phyloP scores from a whole-genome alignment of 2,888 invertebrate genomes.

The Helobdella robusta region DNA sequence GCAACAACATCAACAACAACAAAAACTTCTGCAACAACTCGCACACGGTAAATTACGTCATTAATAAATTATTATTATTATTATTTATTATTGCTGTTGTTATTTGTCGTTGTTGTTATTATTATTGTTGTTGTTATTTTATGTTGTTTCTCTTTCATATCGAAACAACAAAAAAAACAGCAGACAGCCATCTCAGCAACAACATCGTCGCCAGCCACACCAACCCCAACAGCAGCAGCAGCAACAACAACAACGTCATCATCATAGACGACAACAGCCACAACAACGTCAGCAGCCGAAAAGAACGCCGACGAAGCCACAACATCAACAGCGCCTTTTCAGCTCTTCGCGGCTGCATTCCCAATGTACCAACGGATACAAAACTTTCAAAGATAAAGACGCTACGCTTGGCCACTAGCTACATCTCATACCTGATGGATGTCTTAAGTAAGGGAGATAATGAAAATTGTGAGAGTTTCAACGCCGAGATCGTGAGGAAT shows the following conservation, averaged over 20 bases:
- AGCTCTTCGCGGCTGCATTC: constrained; percentile 81
- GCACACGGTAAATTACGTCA: too few relatives aligned
- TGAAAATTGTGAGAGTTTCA: constrained; percentile 60
- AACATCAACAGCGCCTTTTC: constrained; percentile 91
- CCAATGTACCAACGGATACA: constrained; percentile 88
- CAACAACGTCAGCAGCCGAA: constrained; percentile 49
- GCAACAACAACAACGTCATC: constrained; percentile 29
- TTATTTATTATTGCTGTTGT: too few relatives aligned
- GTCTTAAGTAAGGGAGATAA: constrained; percentile 71
- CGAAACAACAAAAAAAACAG: too few relatives aligned
- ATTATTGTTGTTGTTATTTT: too few relatives aligned
- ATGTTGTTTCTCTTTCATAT: too few relatives aligned
- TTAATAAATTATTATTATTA: too few relatives aligned
- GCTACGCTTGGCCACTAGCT: constrained; percentile 67
- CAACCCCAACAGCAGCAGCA: not conserved
- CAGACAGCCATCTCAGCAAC: not conserved
- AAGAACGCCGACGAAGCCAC: constrained; percentile 79
- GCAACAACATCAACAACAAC: too few relatives aligned
- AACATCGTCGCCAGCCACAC: not conserved
- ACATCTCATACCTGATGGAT: constrained; percentile 70
- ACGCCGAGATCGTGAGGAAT: constrained; percentile 64
- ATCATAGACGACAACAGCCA: not conserved
- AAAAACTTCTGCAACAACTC: too few relatives aligned
- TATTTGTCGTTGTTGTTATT: too few relatives aligned
- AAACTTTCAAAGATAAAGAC: constrained; percentile 91